phyloP scores from a whole-genome alignment of 2,113 vertebrate genomes.

The Chascanopsetta lugubris region DNA sequence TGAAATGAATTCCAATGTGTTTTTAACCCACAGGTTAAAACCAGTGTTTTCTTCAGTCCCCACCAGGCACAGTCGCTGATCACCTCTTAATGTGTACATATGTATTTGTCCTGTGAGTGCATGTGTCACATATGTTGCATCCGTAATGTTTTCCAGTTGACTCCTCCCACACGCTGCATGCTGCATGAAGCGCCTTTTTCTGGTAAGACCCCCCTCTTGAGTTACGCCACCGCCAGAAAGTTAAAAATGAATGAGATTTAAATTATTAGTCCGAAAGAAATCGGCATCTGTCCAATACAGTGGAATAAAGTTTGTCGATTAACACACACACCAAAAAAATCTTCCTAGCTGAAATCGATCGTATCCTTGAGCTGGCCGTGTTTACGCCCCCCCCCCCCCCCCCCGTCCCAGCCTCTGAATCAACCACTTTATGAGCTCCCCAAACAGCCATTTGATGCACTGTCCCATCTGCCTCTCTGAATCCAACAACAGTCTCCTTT shows the following conservation, averaged over 20 bases:
- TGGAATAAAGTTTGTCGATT: too few species aligned
- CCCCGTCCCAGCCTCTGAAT: conserved; percentile 52
- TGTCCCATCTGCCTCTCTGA: conserved; percentile 59
- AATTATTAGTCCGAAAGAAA: too few species aligned
- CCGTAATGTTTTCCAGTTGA: conserved; percentile 98
- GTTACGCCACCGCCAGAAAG: conserved; percentile 21
- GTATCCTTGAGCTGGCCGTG: conserved; percentile 47
- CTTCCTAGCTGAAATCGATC: too few species aligned
- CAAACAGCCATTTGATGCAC: conserved; percentile 51
- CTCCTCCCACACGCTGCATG: conserved; percentile 93
- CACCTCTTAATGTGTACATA: conserved; percentile 52
- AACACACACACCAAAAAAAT: too few species aligned
- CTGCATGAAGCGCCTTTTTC: conserved; percentile 90
- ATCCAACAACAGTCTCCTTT: conserved; percentile 63
- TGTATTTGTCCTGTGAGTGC: conserved; percentile 60
- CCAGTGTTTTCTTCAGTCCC: conserved; percentile 45
- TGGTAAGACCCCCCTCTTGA: conserved; percentile 87
- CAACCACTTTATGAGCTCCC: conserved; percentile 63
- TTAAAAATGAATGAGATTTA: too few species aligned
- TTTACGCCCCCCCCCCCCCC: conserved; percentile 30
- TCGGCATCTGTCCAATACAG: too few species aligned
- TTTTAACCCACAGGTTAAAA: conserved; percentile 15
- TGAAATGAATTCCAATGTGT: conserved; percentile 3
- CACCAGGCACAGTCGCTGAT: conserved; percentile 27
- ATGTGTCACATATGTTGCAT: conserved; percentile 81